Evolutionary conservation across 2,888 invertebrate species (phyloP), one percentile per base, ranked within the genome.

Genomic region (Euspilapteryx auroguttella): DNA sequence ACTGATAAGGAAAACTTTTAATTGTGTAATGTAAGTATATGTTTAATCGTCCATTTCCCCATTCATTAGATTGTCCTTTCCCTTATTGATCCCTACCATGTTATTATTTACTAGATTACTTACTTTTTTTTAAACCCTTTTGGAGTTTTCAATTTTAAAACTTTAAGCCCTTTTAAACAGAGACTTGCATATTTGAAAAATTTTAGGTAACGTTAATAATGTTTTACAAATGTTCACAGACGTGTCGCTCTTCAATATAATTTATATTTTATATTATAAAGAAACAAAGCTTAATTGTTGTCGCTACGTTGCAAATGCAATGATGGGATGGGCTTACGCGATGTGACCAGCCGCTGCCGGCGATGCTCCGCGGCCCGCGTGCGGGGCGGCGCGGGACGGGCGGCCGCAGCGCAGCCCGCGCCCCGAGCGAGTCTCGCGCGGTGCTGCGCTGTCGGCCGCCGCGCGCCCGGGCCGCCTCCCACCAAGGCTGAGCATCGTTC

Each of bases 291-390:
- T 75, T 75, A 75, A 75, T 75, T 75, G 75, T 75, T 75, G 75
- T 75, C 71, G 75, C 62, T 62, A 71, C 55, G 35, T 64, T 64
- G n/a, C n/a, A n/a, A n/a, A n/a, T 68, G 20, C 58, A 66, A 73
- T 61, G 41, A 79, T 79, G 82, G 82, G 82, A 82, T 82, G 82
- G 82, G 82, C 81, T 81, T 80, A 80, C 81, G 82, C 82, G 79
- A 82, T 81, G 81, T 79, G 80, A 81, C 81, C 82, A 82, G 75
- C 75, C 79, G 79, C 80, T 77, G 80, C 80, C 59, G 46, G 58
- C 54, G 52, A 47, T 55, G 63, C 61, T 47, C 40, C 32, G 24
- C 34, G 48, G 58, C 53, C 57, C 42, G 54, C 57, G 69, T 68
- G 66, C 59, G 63, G 47, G 54, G 54, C 39, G 58, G 61, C 65